phyloP scores from a whole-genome alignment of 2,113 vertebrate species.

The Chloropsis cyanopogon region DNA sequence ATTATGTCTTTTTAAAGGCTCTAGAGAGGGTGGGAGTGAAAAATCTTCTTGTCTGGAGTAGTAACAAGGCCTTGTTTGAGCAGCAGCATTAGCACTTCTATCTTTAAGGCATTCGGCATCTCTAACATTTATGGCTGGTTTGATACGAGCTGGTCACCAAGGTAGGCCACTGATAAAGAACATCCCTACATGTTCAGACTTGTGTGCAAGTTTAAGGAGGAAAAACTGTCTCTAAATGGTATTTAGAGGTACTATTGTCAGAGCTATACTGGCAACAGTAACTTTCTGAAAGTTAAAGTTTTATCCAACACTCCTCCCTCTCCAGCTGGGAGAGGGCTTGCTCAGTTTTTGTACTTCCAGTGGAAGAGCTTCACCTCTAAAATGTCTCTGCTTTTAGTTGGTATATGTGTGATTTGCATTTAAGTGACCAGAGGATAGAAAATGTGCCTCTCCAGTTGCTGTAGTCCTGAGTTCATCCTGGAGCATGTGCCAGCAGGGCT shows the following conservation, averaged over 20 bases:
- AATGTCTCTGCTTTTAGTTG: not conserved
- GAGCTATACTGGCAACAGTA: not conserved
- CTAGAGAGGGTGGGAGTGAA: not conserved
- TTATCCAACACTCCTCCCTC: not conserved
- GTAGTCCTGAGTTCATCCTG: not conserved
- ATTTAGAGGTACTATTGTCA: not conserved
- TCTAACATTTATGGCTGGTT: not conserved
- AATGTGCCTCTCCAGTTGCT: not conserved
- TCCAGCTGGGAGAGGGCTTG: not conserved
- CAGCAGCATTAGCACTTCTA: not conserved
- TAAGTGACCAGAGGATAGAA: not conserved
- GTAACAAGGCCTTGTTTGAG: not conserved
- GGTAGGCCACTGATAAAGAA: not conserved
- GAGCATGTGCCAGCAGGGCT: not conserved
- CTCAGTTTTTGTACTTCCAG: not conserved
- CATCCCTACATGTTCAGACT: not conserved
- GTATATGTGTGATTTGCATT: not conserved
- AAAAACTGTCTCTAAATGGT: not conserved
- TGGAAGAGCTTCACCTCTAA: not conserved
- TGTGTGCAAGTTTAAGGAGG: not conserved
- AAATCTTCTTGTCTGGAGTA: not conserved
- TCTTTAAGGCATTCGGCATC: fast-evolving
- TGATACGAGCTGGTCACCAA: not conserved
- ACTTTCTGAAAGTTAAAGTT: not conserved
- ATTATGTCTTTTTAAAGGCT: not conserved